Evolutionary conservation across 1,140 invertebrate genomes (phyloP), one percentile per base, ranked within the genome.

Genomic region (Acarapis woodi): DNA sequence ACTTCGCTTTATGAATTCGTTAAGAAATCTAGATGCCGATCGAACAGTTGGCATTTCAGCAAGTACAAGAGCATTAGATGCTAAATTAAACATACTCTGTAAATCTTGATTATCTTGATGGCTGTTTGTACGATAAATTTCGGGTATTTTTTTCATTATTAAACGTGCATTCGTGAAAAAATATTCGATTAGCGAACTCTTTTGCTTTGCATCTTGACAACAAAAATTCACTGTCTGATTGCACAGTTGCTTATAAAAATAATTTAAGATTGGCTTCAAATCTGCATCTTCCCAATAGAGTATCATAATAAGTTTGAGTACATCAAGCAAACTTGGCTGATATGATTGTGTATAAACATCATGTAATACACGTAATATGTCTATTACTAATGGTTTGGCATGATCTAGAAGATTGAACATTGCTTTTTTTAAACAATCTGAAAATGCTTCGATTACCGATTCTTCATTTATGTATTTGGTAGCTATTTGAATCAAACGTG

Each of bases 331-430:
- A 1, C 63, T 56, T 0, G 64, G 57, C 48, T 71, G 70, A 2
- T 73, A 73, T 32, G 61, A 59, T 2, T 59, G 59, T 39, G 67
- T 62, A 48, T 78, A 76, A 2, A 71, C 66, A 19, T 63, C 57
- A 2, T 67, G 52, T 2, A 74, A 55, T n/a, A 83, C 61, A 29
- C 66, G 53, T 3, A 67, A 58, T n/a, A 76, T 60, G 40, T 70
- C 65, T 29, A 61, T 56, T 18, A 72, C 49, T 36, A 73, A 54
- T 0, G 65, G 62, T 29, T 59, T 54, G 41, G 65, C 66, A 35
- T 69, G 66, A 42, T 65, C 63, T 50, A 70, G 57, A 30, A 77
- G 52, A 26, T 68, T 67, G 6, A 60, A 58, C 9, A 75, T 53
- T 3, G 65, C 62, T 47, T 68, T 63, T 51, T 73, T 75, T 35